Percentiles rank a stretch among this genome's conserved stretches.
These are phyloP conservation scores for Chymomyza procnemis DNA, from an alignment of 2,888 invertebrate species.

Conservation along the genomic window DNA sequence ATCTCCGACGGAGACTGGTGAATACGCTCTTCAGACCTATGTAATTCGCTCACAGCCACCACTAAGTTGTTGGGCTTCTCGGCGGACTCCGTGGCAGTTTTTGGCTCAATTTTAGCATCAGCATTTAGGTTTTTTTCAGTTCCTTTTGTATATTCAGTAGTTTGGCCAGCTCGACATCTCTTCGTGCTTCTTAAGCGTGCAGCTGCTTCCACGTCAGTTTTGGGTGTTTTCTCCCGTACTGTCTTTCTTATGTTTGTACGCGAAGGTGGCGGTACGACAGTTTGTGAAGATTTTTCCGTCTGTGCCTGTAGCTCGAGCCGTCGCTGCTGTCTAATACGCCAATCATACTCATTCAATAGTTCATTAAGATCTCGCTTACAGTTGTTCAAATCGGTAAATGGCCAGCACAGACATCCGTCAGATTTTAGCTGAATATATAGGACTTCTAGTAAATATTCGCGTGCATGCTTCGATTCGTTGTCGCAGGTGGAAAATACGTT, in stretches of 20 bases:
- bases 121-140: no score
- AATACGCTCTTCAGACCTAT: not conserved
- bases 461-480: conserved; percentile 35
- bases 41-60: not conserved
- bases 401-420: conserved; percentile 17
- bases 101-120: no score
- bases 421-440: conserved; percentile 42
- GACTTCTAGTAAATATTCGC: conserved; percentile 44
- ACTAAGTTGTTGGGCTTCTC: no score
- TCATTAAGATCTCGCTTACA: conserved; percentile 31
- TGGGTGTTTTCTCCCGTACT: no score
- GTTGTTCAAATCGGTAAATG: conserved; percentile 36
- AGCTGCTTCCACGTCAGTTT: no score
- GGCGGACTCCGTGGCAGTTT: no score
- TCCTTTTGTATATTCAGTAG: no score
- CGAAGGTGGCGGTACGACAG: not conserved
- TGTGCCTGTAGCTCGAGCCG: not conserved
- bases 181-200: no score
- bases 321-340: not conserved
- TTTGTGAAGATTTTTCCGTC: not conserved
- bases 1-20: not conserved
- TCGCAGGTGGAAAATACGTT: conserved; percentile 39
- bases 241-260: no score
- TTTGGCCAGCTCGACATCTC: no score
- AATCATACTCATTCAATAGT: conserved; percentile 11